Evolutionary conservation across 2,888 invertebrate species (phyloP), one percentile per base, ranked within the genome.

Genomic region (Ectemnius continuus): DNA sequence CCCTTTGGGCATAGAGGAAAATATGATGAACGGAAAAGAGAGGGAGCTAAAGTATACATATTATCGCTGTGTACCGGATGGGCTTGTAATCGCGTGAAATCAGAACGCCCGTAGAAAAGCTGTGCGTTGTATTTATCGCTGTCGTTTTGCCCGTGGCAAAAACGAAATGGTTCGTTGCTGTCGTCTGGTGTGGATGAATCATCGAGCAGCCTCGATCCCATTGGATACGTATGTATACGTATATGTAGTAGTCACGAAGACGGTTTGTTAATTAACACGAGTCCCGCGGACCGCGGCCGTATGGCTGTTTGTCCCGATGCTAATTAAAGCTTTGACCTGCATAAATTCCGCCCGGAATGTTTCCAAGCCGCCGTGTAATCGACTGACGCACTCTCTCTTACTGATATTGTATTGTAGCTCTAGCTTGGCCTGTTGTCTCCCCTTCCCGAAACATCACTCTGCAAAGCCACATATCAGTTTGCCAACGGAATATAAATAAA

Each of bases 181-280:
- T 52, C 4, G 52, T 52, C n/a, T 14, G 4, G 2, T 2, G 52
- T 52, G 8, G 52, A 16, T 52, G 52, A 52, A 52, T 52, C 52
- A 52, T 52, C 52, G 16, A 16, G 0, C n/a, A 52, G 52, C 1
- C 16, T 36, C 36, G 11, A 8, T 36, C 11, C 8, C 11, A 36
- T 36, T 8, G 36, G 11, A 11, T 61, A 52, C 6, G 66, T 67
- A 67, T 83, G 81, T 78, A 76, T 79, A 80, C 76, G 78, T 80
- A 59, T 47, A 52, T 20, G 61, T 64, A 26, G 57, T 57, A 48
- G 57, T 16, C 23, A 64, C 61, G 23, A 48, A 62, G 72, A 67
- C 67, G 72, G 78, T 78, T 71, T 83, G 82, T 79, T 80, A 80
- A 82, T 82, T 82, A 80, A 80, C 72, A 69, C 59, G 71, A 78